A percentile compares a stretch with the other conserved stretches of the same genome.
phyloP scores from a whole-genome alignment of 2,888 invertebrate genomes.

The Archaeoteleia sp. region DNA sequence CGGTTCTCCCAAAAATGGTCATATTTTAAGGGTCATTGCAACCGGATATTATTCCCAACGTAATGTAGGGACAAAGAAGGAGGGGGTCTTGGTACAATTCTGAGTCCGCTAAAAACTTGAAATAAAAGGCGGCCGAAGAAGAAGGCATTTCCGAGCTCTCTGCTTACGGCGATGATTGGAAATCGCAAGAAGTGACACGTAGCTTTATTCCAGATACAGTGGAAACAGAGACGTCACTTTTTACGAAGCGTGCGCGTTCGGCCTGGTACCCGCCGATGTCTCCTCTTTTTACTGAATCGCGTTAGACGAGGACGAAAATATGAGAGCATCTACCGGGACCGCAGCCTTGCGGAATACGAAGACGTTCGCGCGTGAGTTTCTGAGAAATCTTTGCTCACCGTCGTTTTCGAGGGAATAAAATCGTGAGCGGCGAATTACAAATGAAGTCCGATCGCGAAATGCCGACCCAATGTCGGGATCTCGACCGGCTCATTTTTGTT shows the following conservation, averaged over 20 bases:
- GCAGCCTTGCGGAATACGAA: slow-evolving; percentile 46
- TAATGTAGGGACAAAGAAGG: too few species aligned
- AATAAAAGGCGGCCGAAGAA: slow-evolving; percentile 2
- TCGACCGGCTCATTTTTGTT: slow-evolving; percentile 30
- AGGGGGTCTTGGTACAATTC: too few species aligned
- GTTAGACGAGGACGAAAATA: slow-evolving; percentile 52
- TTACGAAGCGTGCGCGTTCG: slow-evolving; percentile 36
- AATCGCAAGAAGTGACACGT: slow-evolving; percentile 57
- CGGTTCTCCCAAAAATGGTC: too few species aligned
- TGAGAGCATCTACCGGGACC: slow-evolving; percentile 6
- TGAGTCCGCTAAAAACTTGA: not conserved
- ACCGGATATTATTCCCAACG: too few species aligned
- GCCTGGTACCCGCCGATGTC: slow-evolving; percentile 33
- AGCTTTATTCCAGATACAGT: slow-evolving; percentile 52
- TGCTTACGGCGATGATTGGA: slow-evolving; percentile 47
- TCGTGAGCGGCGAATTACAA: slow-evolving; percentile 56
- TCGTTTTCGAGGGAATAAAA: slow-evolving; percentile 54
- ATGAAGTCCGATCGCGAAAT: slow-evolving; percentile 24
- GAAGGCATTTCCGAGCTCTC: slow-evolving; percentile 13
- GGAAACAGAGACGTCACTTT: slow-evolving; percentile 61
- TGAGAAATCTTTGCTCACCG: slow-evolving; percentile 59
- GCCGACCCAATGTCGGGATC: not conserved
- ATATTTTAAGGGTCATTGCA: too few species aligned
- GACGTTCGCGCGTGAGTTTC: slow-evolving; percentile 53
- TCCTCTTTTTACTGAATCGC: slow-evolving; percentile 56